Percentiles rank a stretch among this genome's conserved stretches.
phyloP scores from a whole-genome alignment of 2,888 invertebrate species.

The Litoditis marina region DNA sequence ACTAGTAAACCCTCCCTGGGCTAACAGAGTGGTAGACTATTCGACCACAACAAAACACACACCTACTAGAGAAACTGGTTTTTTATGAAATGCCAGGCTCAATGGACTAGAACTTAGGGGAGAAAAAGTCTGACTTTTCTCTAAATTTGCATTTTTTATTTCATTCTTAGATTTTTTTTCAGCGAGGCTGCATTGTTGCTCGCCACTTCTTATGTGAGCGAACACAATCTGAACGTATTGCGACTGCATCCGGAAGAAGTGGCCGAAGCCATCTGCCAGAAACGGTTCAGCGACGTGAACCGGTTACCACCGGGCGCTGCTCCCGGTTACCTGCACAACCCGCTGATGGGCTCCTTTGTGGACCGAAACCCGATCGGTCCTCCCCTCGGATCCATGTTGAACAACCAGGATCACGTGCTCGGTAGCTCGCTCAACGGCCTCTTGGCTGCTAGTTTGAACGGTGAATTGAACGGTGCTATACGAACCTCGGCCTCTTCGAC shows the following conservation, averaged over 20 bases:
- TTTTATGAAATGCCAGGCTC: too few relatives aligned
- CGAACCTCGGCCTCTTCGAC: too few relatives aligned
- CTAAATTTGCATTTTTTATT: not conserved
- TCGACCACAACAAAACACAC: too few relatives aligned
- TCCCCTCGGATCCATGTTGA: not conserved
- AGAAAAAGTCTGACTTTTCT: too few relatives aligned
- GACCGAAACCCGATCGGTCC: slow-evolving; percentile 13
- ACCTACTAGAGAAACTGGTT: not conserved
- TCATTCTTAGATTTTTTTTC: slow-evolving; percentile 1
- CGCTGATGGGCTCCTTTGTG: slow-evolving; percentile 13
- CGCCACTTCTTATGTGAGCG: slow-evolving; percentile 1
- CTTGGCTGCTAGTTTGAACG: too few relatives aligned
- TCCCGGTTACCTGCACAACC: slow-evolving; percentile 21
- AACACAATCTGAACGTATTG: slow-evolving; percentile 1
- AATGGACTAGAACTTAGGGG: too few relatives aligned
- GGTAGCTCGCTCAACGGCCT: too few relatives aligned
- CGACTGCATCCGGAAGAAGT: slow-evolving; percentile 5
- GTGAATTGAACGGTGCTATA: too few relatives aligned
- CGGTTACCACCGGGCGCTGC: slow-evolving; percentile 26
- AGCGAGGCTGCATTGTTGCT: slow-evolving; percentile 6
- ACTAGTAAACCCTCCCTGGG: too few relatives aligned
- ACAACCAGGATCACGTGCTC: not conserved
- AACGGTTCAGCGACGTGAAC: not conserved
- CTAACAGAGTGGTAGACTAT: too few relatives aligned
- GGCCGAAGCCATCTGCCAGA: slow-evolving; percentile 9